These are phyloP conservation scores for Ectemnius continuus DNA, from an alignment of 2,888 invertebrate species.

Conservation along the genomic window DNA sequence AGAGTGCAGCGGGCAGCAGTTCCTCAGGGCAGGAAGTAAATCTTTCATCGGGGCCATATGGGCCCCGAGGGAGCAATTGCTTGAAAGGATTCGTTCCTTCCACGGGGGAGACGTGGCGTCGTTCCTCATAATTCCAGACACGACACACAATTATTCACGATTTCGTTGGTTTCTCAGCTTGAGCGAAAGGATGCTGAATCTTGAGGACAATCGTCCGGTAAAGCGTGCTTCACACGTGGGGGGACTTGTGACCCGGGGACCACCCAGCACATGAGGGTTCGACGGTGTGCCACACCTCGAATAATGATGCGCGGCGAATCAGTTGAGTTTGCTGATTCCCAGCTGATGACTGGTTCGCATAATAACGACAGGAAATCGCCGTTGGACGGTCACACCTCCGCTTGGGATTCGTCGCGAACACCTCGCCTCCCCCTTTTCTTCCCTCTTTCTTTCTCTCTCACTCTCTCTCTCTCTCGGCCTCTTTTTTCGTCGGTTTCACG, in stretches of 20 bases:
- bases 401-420: neutral
- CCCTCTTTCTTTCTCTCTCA: no score
- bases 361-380: constrained; percentile 52
- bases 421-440: neutral
- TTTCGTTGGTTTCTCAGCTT: constrained; percentile 27
- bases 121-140: constrained; percentile 13
- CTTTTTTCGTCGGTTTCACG: neutral
- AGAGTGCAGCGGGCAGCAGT: neutral
- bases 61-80: constrained; percentile 21
- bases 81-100: constrained; percentile 35
- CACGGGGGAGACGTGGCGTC: constrained; percentile 11
- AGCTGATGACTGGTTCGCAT: constrained; percentile 68
- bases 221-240: constrained; percentile 57
- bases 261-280: constrained; percentile 66
- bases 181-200: constrained; percentile 16
- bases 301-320: constrained; percentile 73
- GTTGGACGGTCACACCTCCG: constrained; percentile 33
- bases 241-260: constrained; percentile 59
- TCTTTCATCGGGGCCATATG: constrained; percentile 25
- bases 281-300: constrained; percentile 71
- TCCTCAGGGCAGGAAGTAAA: constrained; percentile 29
- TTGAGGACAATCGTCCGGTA: constrained; percentile 41
- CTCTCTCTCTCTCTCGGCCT: neutral
- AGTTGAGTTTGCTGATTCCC: constrained; percentile 65
- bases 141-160: constrained; percentile 33